Evolutionary conservation across 2,113 vertebrate species (phyloP).

Genomic region (Callocephalon fimbriatum): DNA sequence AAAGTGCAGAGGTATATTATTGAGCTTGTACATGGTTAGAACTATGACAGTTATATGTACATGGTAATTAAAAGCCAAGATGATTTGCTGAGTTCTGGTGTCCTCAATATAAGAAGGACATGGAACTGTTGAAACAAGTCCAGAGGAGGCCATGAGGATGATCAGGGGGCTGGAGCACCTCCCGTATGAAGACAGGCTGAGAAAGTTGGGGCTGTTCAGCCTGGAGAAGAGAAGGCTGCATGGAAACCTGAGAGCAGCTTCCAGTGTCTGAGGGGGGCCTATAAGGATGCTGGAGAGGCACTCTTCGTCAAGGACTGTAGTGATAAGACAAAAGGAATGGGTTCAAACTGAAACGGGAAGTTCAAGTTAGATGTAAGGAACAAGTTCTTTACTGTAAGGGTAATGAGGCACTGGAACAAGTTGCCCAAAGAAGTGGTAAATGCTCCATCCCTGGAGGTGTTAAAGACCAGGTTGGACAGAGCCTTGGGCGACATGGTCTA

Average conservation of each 20-base stretch:
- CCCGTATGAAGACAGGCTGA: background rate
- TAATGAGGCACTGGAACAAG: background rate
- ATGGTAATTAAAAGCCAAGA: background rate
- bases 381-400: background rate
- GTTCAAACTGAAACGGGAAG: background rate
- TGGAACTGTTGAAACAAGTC: background rate
- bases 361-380: background rate
- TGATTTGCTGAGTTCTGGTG: background rate
- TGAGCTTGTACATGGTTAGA: background rate
- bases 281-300: background rate
- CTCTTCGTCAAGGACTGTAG: background rate
- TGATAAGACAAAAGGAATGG: background rate
- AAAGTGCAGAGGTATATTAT: background rate
- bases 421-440: background rate
- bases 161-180: background rate
- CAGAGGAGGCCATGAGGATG: background rate
- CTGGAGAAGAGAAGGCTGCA: background rate
- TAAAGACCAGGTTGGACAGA: background rate
- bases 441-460: background rate
- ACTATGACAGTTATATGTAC: background rate
- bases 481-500: background rate
- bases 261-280: background rate
- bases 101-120: background rate
- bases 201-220: background rate
- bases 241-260: background rate